Base-by-base conservation (phyloP, 2,888 invertebrate species). In the Isotomurus palustris region DNA sequence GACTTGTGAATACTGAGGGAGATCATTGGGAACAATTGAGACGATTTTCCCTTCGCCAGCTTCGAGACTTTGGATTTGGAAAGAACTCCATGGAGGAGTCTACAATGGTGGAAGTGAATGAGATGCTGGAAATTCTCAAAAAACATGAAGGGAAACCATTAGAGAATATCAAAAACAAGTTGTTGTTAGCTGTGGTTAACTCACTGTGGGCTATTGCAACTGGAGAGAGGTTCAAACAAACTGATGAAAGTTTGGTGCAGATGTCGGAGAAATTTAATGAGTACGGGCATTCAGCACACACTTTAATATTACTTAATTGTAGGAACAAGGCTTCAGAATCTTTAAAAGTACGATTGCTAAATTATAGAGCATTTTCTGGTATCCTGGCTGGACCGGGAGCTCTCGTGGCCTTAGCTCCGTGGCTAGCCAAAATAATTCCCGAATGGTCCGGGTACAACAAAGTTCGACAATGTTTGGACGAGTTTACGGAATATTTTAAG, bases 21-120 rank as follows among this genome's bases (percentile, higher is more conserved):
- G n/a, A n/a, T n/a, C n/a, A n/a, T n/a, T n/a, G n/a, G n/a, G n/a
- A n/a, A n/a, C n/a, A n/a, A n/a, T n/a, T n/a, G n/a, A n/a, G n/a
- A n/a, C n/a, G n/a, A n/a, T n/a, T n/a, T n/a, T n/a, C n/a, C n/a
- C n/a, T n/a, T n/a, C n/a, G n/a, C n/a, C n/a, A n/a, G n/a, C n/a
- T n/a, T n/a, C n/a, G n/a, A n/a, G n/a, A n/a, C n/a, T n/a, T n/a
- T n/a, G n/a, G n/a, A n/a, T n/a, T n/a, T 38, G 51, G 51, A 14
- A 56, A 53, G 29, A 17, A 19, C 3, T 25, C 53, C 2, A 57
- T 57, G 57, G 57, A 57, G 32, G 27, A 24, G 10, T 19, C 38
- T n/a, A 57, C 53, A 10, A 47, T 57, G 53, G 35, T 40, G 5
- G 57, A 57, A 17, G 1, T 52, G 6, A 29, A 22, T 41, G 53